Evolutionary conservation across 35 echinoderm and acorn worm species (phyloP), one percentile per base, ranked within the genome.

Genomic region (Ophiothrix spiculata): DNA sequence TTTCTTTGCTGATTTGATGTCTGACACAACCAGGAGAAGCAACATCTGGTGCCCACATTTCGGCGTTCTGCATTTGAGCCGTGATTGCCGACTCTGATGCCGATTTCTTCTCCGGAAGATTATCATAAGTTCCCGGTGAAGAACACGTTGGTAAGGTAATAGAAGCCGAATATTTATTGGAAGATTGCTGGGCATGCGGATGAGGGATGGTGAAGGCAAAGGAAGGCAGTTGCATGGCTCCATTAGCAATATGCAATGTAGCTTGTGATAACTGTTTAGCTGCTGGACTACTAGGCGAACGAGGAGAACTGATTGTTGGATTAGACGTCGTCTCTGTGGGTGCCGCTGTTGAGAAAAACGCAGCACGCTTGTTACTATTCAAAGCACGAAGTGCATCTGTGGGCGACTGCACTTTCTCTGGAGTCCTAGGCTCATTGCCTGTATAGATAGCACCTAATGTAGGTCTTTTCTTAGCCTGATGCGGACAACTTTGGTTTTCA

Each of bases 361-460:
- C 85, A 28, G 80, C 36, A 49, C 84, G 78, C 1, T 81, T 73
- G 39, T 84, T 84, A 74, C 74, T 46, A 77, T 94, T 94, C 36
- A 80, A 38, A 69, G 92, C 88, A 83, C 75, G 88, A n/a, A 95
- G 25, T 78, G 93, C 89, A 35, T 91, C 93, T 56, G 93, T 91
- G 38, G 93, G 93, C 31, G 89, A 91, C 54, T 78, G 60, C 49
- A 91, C 75, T 39, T 74, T 79, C 36, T 77, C 41, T 85, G 83
- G n/a, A 73, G 28, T 64, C 88, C 81, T 69, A 10, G 3, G 79
- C 78, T 56, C 23, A 41, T 63, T 79, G 63, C 85, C 78, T 35
- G 12, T 77, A 46, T 63, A 69, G 42, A 40, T 85, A 49, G 41
- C 56, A 32, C 56, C 77, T 32, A 91, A 64, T 21, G 31, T 45